These are phyloP conservation scores for Folsomia candida DNA, from an alignment of 2,888 invertebrate genomes.

Conservation along the genomic window DNA sequence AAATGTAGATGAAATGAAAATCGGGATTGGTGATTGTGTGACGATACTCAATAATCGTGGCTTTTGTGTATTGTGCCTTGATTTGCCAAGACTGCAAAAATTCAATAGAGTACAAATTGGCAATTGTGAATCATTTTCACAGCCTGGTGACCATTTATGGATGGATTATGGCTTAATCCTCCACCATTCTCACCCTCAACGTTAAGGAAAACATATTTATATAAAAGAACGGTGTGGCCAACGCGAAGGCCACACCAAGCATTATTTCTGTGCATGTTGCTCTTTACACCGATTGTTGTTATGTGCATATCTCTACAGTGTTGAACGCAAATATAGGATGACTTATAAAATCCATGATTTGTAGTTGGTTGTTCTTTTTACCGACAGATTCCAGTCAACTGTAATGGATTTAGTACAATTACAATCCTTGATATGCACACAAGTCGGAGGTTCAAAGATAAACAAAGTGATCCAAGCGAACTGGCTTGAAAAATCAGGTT, in stretches of 20 bases:
- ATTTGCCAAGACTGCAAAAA: constrained; percentile 17
- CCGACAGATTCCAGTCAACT: not conserved
- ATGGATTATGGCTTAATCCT: constrained; percentile 22
- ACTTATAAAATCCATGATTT: too few species aligned
- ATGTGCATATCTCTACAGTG: not conserved
- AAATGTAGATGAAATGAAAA: constrained; percentile 8
- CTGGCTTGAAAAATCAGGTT: constrained; percentile 17
- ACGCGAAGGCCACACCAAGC: not conserved
- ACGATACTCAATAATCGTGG: constrained; percentile 22
- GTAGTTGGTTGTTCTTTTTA: not conserved
- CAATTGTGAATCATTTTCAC: constrained; percentile 20
- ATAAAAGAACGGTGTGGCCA: not conserved
- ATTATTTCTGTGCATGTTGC: not conserved
- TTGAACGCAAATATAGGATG: too few species aligned
- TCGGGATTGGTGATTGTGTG: constrained; percentile 24
- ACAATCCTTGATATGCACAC: not conserved
- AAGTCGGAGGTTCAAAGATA: not conserved
- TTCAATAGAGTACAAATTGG: constrained; percentile 19
- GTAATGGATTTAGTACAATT: not conserved
- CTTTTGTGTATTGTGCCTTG: constrained; percentile 26
- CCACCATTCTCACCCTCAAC: not conserved
- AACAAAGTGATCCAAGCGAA: constrained; percentile 13
- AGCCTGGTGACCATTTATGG: constrained; percentile 21
- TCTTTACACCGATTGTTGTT: not conserved
- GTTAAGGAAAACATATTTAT: not conserved